Conservation (phyloP, 2,113 vertebrate genomes). For the Dipodomys ordii region DNA sequence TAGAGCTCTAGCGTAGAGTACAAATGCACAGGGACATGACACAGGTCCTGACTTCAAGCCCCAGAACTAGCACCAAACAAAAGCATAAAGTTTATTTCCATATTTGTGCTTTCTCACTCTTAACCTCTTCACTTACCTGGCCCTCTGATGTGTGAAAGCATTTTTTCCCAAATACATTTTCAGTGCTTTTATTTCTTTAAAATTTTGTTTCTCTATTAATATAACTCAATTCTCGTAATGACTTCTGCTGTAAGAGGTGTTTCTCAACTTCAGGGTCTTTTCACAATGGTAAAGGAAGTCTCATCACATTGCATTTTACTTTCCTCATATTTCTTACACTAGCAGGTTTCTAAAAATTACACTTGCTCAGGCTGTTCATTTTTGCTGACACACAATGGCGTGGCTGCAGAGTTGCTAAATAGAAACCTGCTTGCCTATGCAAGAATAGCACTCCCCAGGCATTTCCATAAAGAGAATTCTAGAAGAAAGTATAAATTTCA, state of each 20-base stretch:
- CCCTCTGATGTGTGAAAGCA: not conserved
- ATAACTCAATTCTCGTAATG: not conserved
- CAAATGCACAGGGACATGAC: too few relatives aligned
- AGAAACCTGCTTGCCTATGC: conserved; percentile 59
- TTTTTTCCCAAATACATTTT: not conserved
- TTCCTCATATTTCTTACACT: conserved; percentile 62
- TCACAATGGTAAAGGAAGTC: not conserved
- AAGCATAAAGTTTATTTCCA: not conserved
- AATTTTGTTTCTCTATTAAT: conserved; percentile 22
- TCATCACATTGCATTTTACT: not conserved
- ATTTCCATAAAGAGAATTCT: conserved; percentile 42
- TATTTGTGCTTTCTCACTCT: not conserved
- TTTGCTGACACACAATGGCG: conserved; percentile 66
- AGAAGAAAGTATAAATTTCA: not conserved
- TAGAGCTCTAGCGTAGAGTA: too few relatives aligned
- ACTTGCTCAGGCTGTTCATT: conserved; percentile 45
- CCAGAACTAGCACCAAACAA: too few relatives aligned
- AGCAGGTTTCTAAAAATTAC: conserved; percentile 64
- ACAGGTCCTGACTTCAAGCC: too few relatives aligned
- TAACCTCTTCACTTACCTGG: conserved; percentile 18
- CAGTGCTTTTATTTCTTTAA: not conserved
- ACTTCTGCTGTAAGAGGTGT: not conserved
- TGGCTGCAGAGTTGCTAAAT: conserved; percentile 41
- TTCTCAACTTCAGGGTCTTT: not conserved
- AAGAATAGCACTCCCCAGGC: conserved; percentile 41